Conservation (phyloP, 2,888 invertebrate genomes). For the Hyppa rectilinea region DNA sequence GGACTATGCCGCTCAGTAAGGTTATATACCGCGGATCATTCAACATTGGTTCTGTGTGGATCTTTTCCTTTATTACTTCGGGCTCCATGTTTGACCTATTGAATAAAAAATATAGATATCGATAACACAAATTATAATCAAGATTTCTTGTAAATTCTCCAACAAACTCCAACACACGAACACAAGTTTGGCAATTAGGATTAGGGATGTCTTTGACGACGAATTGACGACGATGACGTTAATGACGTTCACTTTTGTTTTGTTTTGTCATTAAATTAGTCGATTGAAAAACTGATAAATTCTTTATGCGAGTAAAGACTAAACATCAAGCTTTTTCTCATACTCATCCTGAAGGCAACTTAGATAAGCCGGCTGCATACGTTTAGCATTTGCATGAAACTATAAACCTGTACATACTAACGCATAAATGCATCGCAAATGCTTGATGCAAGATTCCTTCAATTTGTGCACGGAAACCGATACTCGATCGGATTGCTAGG, state of each 20-base stretch:
- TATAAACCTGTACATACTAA: background rate
- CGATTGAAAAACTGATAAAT: conserved; percentile 1
- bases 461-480: background rate
- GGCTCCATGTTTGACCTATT: conserved; percentile 76
- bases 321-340: background rate
- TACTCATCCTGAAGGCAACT: no score
- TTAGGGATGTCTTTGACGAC: background rate
- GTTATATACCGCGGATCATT: conserved; percentile 88
- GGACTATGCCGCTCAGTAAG: conserved; percentile 84
- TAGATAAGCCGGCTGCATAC: background rate
- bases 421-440: background rate
- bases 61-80: conserved; percentile 86
- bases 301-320: background rate
- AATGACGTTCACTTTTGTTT: background rate
- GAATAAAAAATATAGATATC: conserved; percentile 17
- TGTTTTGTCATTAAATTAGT: background rate
- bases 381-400: background rate
- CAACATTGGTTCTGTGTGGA: conserved; percentile 85
- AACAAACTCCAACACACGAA: conserved; percentile 30
- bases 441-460: background rate
- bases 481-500: no score
- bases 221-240: background rate
- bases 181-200: conserved; percentile 16
- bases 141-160: conserved; percentile 3
- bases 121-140: conserved; percentile 6